These are phyloP conservation scores for Xenopus borealis DNA, from an alignment of 2,113 vertebrate genomes.

Conservation along the genomic window DNA sequence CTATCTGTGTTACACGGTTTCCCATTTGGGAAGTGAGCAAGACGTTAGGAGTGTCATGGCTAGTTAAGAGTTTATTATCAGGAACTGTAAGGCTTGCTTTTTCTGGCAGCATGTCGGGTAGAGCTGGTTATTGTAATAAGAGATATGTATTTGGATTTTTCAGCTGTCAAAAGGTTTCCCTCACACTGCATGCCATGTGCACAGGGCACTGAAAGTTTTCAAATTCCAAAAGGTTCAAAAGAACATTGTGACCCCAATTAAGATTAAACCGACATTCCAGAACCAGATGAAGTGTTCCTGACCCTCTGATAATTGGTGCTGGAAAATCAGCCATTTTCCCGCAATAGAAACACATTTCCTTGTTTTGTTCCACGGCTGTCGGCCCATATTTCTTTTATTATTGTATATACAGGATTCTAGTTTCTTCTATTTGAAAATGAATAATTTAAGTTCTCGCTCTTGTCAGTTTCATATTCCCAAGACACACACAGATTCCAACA, in stretches of 20 bases:
- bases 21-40: neutral
- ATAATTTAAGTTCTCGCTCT: neutral
- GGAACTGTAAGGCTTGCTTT: neutral
- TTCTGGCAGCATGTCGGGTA: neutral
- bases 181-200: constrained; percentile 5
- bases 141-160: constrained; percentile 19
- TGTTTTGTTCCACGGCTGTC: no score
- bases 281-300: constrained; percentile 18
- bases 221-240: constrained; percentile 20
- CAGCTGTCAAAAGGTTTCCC: neutral
- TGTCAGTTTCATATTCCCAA: neutral
- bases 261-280: constrained; percentile 36
- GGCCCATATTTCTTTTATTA: no score
- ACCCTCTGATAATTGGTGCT: constrained; percentile 28
- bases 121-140: neutral
- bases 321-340: constrained; percentile 1
- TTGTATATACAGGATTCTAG: no score
- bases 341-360: neutral
- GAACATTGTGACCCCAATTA: constrained; percentile 37
- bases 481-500: neutral
- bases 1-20: neutral
- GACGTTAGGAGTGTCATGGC: neutral
- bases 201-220: constrained; percentile 18
- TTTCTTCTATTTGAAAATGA: neutral
- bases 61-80: neutral